phyloP scores from a whole-genome alignment of 2,113 vertebrate species.

The Balaeniceps rex region DNA sequence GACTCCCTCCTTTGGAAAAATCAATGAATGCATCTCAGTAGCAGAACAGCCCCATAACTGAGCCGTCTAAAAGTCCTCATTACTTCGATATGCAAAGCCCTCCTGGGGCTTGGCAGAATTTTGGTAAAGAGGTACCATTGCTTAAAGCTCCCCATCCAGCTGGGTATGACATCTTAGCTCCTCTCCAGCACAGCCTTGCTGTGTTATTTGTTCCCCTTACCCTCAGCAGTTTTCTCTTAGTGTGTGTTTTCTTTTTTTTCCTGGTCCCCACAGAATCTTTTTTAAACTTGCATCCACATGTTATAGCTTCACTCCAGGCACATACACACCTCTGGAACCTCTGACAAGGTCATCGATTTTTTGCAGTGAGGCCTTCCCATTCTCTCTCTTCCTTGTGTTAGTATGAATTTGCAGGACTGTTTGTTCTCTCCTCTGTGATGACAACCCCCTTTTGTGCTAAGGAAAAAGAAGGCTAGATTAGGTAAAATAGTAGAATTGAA shows the following conservation, averaged over 20 bases:
- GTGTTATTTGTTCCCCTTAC: neutral
- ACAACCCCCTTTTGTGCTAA: neutral
- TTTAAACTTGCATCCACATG: neutral
- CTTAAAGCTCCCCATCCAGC: neutral
- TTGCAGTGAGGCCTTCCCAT: neutral
- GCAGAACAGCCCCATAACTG: neutral
- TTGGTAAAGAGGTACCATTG: neutral
- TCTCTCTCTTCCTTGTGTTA: neutral
- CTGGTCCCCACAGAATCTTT: neutral
- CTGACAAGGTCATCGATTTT: neutral
- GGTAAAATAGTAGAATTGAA: neutral
- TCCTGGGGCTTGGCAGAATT: neutral
- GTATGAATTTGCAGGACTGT: neutral
- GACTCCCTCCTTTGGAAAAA: neutral
- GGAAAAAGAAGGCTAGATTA: neutral
- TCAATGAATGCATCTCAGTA: neutral
- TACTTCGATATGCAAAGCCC: neutral
- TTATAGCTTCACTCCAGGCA: neutral
- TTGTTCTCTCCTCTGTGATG: neutral
- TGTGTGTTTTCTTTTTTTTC: neutral
- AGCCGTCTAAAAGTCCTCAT: neutral
- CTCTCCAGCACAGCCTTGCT: neutral
- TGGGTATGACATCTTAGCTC: neutral
- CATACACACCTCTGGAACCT: neutral
- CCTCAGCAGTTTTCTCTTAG: neutral